Evolutionary conservation across 2,888 invertebrate species (phyloP), one percentile per base, ranked within the genome.

Genomic region (Ormyrus labotus): DNA sequence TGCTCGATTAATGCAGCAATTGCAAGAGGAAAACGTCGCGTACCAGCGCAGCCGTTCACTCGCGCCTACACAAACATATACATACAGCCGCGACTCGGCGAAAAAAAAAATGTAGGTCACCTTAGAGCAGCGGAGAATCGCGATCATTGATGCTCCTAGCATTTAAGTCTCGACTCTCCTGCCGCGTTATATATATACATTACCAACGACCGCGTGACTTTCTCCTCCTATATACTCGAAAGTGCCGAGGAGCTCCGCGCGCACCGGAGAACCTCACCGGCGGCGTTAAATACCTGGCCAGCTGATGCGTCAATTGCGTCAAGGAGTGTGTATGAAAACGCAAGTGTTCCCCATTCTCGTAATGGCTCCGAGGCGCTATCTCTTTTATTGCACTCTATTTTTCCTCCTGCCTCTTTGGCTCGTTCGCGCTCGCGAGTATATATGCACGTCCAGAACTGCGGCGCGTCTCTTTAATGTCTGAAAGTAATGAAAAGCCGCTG

Each of bases 181-280:
- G n/a, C 6, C 5, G 73, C 34, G 50, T n/a, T 69, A 13, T 13
- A 34, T 69, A 34, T 47, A 70, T 11, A 61, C 34, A 64, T 47
- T 55, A 5, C 7, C 3, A 4, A 0, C 51, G 5, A 63, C 11
- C 61, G 53, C 58, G 69, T 83, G 84, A 87, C 87, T 87, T 87
- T 87, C 87, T 85, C 87, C 85, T 71, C 82, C 84, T 80, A 19
- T 80, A 1, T 19, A 83, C 87, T 87, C 84, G 87, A 87, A 87
- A 87, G 87, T 87, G 82, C 82, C 82, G 83, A 82, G 34, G 79
- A 83, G 82, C 83, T 83, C 53, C 64, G 55, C 63, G 11, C 64
- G 19, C 6, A 8, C 47, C 34, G 34, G 34, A 34, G 34, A 34
- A 34, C 34, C 3, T 34, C 34, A 34, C 34, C 34, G 34, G 34